phyloP scores from a whole-genome alignment of 2,888 invertebrate species.

The Sesia bembeciformis region DNA sequence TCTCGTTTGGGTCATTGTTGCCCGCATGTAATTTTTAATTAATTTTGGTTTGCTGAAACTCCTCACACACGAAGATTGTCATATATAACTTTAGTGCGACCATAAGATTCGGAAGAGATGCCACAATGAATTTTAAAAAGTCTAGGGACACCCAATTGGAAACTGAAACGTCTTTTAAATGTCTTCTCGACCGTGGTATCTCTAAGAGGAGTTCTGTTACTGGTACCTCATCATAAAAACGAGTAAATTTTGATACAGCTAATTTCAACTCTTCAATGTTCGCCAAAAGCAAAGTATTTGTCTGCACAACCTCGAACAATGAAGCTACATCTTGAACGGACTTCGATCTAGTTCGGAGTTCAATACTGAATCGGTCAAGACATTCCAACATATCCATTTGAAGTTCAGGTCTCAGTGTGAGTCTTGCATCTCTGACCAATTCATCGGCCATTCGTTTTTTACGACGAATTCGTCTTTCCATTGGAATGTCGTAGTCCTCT shows the following conservation, averaged over 20 bases:
- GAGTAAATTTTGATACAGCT: conserved; percentile 2
- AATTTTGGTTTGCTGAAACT: too few relatives aligned
- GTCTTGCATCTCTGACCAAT: conserved; percentile 1
- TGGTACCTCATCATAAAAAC: conserved; percentile 5
- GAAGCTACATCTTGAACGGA: conserved; percentile 4
- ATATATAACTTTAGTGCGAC: too few relatives aligned
- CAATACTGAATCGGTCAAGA: conserved; percentile 5
- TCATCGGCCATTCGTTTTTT: conserved; percentile 3
- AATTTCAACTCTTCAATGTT: conserved; percentile 8
- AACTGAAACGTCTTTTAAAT: background rate
- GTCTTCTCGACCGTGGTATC: conserved; percentile 4
- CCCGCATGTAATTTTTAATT: too few relatives aligned
- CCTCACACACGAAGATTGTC: too few relatives aligned
- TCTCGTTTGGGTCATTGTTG: too few relatives aligned
- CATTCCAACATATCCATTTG: conserved; percentile 6
- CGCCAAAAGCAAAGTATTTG: conserved; percentile 7
- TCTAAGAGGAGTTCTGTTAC: conserved; percentile 2
- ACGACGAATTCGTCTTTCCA: background rate
- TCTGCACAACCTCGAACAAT: conserved; percentile 8
- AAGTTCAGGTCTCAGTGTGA: conserved; percentile 5
- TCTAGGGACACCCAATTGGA: too few relatives aligned
- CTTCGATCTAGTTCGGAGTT: conserved; percentile 1
- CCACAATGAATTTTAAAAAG: too few relatives aligned
- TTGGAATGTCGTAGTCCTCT: conserved; percentile 3
- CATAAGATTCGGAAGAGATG: too few relatives aligned